These are phyloP conservation scores for Pissodes strobi DNA, from an alignment of 1,140 invertebrate genomes.

Conservation along the genomic window DNA sequence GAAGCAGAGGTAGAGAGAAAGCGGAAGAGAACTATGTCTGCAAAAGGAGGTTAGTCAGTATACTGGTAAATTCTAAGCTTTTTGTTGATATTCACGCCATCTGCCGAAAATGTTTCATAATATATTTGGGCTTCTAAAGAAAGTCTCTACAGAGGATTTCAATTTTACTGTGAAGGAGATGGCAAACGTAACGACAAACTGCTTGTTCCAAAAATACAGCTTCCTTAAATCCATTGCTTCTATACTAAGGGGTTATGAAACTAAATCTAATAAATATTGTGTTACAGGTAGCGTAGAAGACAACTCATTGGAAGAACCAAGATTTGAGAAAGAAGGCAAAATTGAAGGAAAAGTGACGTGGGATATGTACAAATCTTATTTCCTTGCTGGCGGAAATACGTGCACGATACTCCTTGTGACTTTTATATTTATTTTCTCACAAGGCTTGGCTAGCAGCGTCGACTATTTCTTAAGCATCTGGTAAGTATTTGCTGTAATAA, in stretches of 20 bases:
- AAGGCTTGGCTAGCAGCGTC: constrained; percentile 65
- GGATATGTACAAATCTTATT: constrained; percentile 64
- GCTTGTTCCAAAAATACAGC: too few relatives aligned
- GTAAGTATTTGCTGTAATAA: constrained; percentile 53
- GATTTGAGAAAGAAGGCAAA: constrained; percentile 37
- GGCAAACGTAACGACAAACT: too few relatives aligned
- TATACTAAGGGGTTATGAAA: too few relatives aligned
- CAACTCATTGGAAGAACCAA: constrained; percentile 40
- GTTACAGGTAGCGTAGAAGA: constrained; percentile 22
- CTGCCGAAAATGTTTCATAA: too few relatives aligned
- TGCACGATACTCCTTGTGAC: constrained; percentile 58
- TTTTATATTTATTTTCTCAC: constrained; percentile 61
- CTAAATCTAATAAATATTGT: background rate
- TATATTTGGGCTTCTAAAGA: too few relatives aligned
- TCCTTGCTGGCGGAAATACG: constrained; percentile 62
- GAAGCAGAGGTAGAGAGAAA: constrained; percentile 46
- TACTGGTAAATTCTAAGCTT: too few relatives aligned
- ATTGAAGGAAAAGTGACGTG: constrained; percentile 61
- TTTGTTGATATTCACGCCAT: too few relatives aligned
- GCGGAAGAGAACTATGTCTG: constrained; percentile 37
- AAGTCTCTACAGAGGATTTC: too few relatives aligned
- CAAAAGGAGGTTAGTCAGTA: constrained; percentile 40
- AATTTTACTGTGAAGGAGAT: too few relatives aligned
- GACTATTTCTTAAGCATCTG: constrained; percentile 72
- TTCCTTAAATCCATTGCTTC: too few relatives aligned